A percentile compares a stretch with the other conserved stretches of the same genome.
These are phyloP conservation scores for Orthonyx spaldingii DNA, from an alignment of 2,113 vertebrate species.

Conservation along the genomic window DNA sequence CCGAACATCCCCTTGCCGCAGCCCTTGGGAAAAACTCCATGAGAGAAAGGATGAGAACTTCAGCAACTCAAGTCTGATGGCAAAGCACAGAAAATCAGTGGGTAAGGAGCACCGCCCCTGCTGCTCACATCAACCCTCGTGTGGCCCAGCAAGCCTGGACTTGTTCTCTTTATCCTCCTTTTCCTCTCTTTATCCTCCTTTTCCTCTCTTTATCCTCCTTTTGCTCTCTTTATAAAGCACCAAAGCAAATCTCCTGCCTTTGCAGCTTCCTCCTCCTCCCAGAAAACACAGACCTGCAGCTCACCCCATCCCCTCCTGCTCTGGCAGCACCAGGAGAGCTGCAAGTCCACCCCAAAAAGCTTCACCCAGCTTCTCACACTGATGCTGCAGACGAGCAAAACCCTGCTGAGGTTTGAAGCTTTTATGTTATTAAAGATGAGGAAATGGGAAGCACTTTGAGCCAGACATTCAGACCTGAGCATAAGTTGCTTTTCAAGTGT, in stretches of 20 bases:
- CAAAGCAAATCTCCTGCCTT: background rate
- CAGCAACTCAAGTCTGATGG: background rate
- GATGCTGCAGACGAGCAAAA: background rate
- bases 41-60: background rate
- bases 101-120: background rate
- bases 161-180: background rate
- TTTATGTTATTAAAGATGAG: background rate
- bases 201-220: background rate
- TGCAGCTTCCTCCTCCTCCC: background rate
- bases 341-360: background rate
- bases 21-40: accelerated
- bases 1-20: background rate
- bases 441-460: background rate
- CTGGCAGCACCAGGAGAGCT: background rate
- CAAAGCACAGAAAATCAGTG: background rate
- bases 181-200: too few relatives aligned
- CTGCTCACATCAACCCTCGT: background rate
- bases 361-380: background rate
- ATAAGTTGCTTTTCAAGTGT: accelerated
- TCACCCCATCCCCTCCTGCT: background rate
- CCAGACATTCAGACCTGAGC: background rate
- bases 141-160: background rate
- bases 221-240: background rate
- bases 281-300: accelerated
- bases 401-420: background rate